A percentile compares a stretch with the other conserved stretches of the same genome.
phyloP scores from a whole-genome alignment of 2,113 vertebrate genomes.

The Serilophus lunatus region DNA sequence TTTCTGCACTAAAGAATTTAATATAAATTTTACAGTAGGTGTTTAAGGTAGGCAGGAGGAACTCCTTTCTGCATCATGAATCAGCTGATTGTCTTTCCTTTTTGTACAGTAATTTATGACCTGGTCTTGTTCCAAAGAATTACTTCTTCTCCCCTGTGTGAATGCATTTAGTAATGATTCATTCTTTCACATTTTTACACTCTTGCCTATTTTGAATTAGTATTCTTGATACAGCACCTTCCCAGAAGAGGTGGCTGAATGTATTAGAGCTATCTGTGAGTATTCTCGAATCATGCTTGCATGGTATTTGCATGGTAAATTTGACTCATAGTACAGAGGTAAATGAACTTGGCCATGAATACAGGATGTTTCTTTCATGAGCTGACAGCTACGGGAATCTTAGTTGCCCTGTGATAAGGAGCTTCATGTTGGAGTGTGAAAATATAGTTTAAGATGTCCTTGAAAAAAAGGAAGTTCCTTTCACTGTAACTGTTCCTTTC shows the following conservation, averaged over 20 bases:
- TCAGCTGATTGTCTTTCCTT: background rate
- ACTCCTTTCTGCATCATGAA: background rate
- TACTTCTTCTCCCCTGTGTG: background rate
- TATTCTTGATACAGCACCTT: background rate
- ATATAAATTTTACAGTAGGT: background rate
- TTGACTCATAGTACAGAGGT: background rate
- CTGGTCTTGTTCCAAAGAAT: background rate
- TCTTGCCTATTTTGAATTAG: background rate
- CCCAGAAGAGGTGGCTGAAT: background rate
- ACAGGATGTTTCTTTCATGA: background rate
- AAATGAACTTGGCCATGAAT: background rate
- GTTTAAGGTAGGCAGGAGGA: background rate
- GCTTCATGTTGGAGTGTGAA: background rate
- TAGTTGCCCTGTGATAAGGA: background rate
- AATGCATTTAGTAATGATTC: background rate
- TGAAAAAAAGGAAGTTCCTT: background rate
- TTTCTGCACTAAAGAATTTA: background rate
- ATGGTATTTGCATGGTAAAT: background rate
- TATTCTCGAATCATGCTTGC: background rate
- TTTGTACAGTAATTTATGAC: background rate
- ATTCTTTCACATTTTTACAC: background rate
- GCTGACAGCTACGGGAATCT: background rate
- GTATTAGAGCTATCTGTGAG: background rate
- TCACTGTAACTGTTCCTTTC: background rate
- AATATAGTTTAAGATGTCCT: background rate